Conservation (phyloP, 2,888 invertebrate genomes). For the Slavum lentiscoides region DNA sequence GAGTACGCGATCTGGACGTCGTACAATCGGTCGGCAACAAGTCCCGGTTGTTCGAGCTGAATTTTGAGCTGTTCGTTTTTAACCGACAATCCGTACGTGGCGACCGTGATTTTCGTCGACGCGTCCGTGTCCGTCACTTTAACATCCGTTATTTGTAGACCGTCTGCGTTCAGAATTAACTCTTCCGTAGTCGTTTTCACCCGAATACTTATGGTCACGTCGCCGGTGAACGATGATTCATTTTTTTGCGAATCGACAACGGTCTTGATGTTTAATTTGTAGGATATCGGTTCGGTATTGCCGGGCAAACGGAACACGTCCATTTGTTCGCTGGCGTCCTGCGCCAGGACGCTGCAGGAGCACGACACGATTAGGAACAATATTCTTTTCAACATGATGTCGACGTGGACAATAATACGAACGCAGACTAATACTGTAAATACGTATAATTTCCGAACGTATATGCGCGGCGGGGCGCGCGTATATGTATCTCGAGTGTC, state of each 20-base stretch:
- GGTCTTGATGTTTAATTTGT: not conserved
- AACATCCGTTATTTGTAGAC: not conserved
- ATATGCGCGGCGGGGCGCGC: too few species aligned
- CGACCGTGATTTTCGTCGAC: not conserved
- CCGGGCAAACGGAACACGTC: slow-evolving; percentile 36
- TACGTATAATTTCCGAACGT: not conserved
- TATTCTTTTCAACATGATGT: slow-evolving; percentile 10
- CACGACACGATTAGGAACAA: not conserved
- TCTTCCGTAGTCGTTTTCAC: slow-evolving; percentile 16
- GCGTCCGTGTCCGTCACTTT: not conserved
- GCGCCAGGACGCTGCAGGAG: slow-evolving; percentile 8
- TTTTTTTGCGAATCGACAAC: not conserved
- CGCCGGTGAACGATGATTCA: not conserved
- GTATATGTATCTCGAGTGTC: not conserved
- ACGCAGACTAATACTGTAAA: not conserved
- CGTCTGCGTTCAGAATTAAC: slow-evolving; percentile 21
- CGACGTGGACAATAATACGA: not conserved
- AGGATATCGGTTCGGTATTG: slow-evolving; percentile 21
- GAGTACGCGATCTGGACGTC: slow-evolving; percentile 44
- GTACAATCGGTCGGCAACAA: slow-evolving; percentile 33
- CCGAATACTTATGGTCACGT: not conserved
- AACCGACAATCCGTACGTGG: fast-evolving
- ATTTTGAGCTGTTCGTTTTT: slow-evolving; percentile 40
- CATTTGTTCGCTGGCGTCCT: slow-evolving; percentile 1
- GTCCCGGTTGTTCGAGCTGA: not conserved